A percentile compares a stretch with the other conserved stretches of the same genome.
Conservation (phyloP, 1,140 invertebrate genomes). For the Penaeus chinensis region DNA sequence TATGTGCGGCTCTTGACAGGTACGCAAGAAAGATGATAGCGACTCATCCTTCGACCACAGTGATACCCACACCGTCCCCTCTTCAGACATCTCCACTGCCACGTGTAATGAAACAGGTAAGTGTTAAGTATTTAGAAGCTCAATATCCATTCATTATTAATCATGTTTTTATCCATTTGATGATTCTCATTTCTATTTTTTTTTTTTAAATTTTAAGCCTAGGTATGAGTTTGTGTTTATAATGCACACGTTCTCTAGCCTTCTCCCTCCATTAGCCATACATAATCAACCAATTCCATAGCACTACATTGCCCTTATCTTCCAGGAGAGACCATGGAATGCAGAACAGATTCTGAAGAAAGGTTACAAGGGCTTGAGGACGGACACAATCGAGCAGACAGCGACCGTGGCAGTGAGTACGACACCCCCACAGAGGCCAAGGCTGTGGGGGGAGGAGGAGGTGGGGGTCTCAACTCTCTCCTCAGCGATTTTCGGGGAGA, state of each 20-base stretch:
- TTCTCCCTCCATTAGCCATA: not conserved
- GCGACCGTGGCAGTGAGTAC: constrained; percentile 24
- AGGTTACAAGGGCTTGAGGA: constrained; percentile 49
- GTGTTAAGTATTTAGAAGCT: not conserved
- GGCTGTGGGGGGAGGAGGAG: constrained; percentile 15
- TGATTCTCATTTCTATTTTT: not conserved
- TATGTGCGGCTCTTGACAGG: not conserved
- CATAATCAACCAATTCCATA: not conserved
- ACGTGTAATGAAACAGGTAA: constrained; percentile 59
- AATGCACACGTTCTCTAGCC: no score
- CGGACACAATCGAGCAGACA: constrained; percentile 22
- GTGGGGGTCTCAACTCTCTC: constrained; percentile 34
- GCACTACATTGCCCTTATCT: no score
- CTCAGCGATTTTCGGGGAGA: constrained; percentile 51
- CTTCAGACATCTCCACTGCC: constrained; percentile 56
- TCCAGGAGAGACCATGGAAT: constrained; percentile 60
- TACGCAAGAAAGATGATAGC: constrained; percentile 55
- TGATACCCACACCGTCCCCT: constrained; percentile 54
- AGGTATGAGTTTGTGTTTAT: no score
- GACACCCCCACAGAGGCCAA: constrained; percentile 5
- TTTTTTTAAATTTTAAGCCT: not conserved
- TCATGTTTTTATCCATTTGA: not conserved
- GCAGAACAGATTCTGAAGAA: constrained; percentile 60
- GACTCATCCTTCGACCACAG: constrained; percentile 57
- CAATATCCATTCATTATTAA: not conserved